These are phyloP conservation scores for Horisme vitalbata DNA, from an alignment of 2,888 invertebrate genomes.

Conservation along the genomic window DNA sequence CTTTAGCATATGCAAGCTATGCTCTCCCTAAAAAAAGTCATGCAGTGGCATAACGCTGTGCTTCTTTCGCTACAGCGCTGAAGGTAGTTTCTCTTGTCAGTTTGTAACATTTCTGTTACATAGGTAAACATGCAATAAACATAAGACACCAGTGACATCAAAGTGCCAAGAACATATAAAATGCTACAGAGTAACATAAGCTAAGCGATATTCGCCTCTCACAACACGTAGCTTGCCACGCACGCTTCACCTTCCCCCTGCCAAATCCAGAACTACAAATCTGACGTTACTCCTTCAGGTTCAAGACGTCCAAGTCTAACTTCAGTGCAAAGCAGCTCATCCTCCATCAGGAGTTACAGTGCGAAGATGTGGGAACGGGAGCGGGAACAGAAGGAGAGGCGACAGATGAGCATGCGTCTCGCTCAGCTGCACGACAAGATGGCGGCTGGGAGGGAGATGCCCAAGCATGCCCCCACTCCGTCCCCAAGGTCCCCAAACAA, in stretches of 20 bases:
- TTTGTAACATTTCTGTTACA: too few species aligned
- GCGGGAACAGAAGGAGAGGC: slow-evolving; percentile 90
- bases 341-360: slow-evolving; percentile 92
- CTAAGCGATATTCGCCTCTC: slow-evolving; percentile 4
- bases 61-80: too few species aligned
- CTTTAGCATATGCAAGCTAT: too few species aligned
- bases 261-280: slow-evolving; percentile 13
- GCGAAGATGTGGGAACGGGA: slow-evolving; percentile 91
- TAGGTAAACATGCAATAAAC: too few species aligned
- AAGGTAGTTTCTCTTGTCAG: too few species aligned
- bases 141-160: too few species aligned
- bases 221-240: slow-evolving; percentile 8
- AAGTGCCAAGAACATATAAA: too few species aligned
- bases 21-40: too few species aligned
- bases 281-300: slow-evolving; percentile 78
- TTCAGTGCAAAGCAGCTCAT: slow-evolving; percentile 92
- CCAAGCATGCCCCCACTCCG: slow-evolving; percentile 85
- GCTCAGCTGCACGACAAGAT: slow-evolving; percentile 86
- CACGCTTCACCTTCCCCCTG: slow-evolving; percentile 5
- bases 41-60: too few species aligned
- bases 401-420: slow-evolving; percentile 90
- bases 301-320: slow-evolving; percentile 94
- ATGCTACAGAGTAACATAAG: too few species aligned
- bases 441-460: slow-evolving; percentile 74
- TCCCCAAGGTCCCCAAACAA: slow-evolving; percentile 90